Evolutionary conservation across 2,113 vertebrate species (phyloP).

Genomic region (Platycercus adscitus): DNA sequence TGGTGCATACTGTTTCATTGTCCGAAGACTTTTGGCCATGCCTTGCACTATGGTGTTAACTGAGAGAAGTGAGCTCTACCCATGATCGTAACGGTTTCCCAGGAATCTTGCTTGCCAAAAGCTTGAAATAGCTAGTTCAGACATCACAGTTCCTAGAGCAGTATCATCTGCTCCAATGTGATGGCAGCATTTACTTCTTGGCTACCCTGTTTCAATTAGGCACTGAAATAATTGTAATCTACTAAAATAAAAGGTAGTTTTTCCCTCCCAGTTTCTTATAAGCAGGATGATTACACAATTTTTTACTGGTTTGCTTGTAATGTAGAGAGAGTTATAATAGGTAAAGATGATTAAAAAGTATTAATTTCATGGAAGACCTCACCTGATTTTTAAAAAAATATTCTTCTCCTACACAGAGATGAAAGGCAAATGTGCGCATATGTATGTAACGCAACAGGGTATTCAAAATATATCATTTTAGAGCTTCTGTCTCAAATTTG

Average conservation of each 20-base stretch:
- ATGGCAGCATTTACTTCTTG: neutral
- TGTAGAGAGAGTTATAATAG: neutral
- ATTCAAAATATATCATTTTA: neutral
- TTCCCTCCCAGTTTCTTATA: neutral
- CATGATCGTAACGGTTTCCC: fast-evolving
- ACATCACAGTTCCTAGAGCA: neutral
- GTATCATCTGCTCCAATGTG: neutral
- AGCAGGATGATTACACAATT: neutral
- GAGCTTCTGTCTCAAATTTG: neutral
- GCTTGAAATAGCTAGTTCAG: neutral
- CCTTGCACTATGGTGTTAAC: neutral
- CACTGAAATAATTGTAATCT: neutral
- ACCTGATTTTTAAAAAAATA: neutral
- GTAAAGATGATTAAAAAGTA: neutral
- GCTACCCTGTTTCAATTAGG: neutral
- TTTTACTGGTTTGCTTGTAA: neutral
- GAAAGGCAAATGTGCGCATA: neutral
- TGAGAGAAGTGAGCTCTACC: neutral
- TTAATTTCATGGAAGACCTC: neutral
- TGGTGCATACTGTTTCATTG: fast-evolving
- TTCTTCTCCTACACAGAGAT: neutral
- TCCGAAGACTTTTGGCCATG: neutral
- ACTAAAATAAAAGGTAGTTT: neutral
- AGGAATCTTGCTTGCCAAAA: neutral
- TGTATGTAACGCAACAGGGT: neutral